phyloP scores from a whole-genome alignment of 2,797 vertebrate species.

The Chiroxiphia lanceolata region DNA sequence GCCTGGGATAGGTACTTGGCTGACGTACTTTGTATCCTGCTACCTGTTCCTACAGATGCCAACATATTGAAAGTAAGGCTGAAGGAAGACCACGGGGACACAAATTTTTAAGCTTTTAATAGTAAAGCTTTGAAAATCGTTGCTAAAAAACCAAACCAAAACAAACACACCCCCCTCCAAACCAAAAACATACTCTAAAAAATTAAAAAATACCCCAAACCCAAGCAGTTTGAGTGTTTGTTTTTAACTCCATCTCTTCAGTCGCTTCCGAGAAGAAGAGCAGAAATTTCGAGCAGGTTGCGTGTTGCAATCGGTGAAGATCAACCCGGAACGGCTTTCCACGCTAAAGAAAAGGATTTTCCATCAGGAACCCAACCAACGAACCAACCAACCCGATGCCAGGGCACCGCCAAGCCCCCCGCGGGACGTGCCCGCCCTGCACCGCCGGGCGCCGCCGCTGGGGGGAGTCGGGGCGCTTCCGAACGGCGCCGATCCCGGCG shows the following conservation, averaged over 20 bases:
- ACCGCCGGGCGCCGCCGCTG: constrained; percentile 72
- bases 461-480: constrained; percentile 85
- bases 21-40: not conserved
- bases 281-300: accelerated
- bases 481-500: not conserved
- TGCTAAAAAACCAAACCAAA: not conserved
- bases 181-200: not conserved
- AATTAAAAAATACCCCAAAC: not conserved
- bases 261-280: not conserved
- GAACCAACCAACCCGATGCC: not conserved
- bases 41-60: not conserved
- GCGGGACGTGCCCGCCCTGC: not conserved
- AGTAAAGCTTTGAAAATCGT: not conserved
- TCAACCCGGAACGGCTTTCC: not conserved
- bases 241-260: not conserved
- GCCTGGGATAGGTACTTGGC: not conserved
- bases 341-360: not conserved
- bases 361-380: not conserved
- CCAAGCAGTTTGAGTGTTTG: not conserved
- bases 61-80: not conserved
- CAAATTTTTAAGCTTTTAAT: not conserved
- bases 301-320: no score
- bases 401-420: not conserved
- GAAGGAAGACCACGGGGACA: not conserved
- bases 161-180: no score